Evolutionary conservation across 2,888 invertebrate genomes (phyloP).

Genomic region (Platynereis dumerilii): DNA sequence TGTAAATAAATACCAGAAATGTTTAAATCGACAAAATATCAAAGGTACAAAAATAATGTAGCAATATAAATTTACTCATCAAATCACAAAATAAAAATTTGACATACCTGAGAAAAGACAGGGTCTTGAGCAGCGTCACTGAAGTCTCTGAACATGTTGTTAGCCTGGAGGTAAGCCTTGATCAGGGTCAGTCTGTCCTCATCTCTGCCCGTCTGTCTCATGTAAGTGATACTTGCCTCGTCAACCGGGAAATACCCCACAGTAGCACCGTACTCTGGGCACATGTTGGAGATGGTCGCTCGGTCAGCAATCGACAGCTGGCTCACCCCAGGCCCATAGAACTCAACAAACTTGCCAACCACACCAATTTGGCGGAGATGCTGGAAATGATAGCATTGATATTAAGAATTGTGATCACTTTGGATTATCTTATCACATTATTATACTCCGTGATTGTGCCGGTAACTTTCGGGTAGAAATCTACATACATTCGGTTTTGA

Average conservation of each 20-base stretch:
- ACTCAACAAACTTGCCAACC: constrained; percentile 98
- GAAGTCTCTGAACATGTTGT: constrained; percentile 85
- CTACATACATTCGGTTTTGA: no score
- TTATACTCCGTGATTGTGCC: no score
- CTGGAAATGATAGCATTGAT: constrained; percentile 63
- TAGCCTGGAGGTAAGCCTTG: constrained; percentile 80
- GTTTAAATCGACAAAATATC: no score
- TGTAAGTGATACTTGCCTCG: constrained; percentile 78
- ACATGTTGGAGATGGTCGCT: constrained; percentile 98
- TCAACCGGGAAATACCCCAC: constrained; percentile 95
- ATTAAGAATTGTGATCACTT: neutral
- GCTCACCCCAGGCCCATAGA: constrained; percentile 92
- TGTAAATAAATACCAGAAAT: no score
- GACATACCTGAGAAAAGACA: constrained; percentile 72
- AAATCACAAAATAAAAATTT: no score
- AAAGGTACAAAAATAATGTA: no score
- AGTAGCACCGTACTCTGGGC: constrained; percentile 97
- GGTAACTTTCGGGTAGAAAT: no score
- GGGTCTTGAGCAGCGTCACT: constrained; percentile 79
- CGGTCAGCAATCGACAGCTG: constrained; percentile 94
- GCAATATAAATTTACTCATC: no score
- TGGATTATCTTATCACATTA: no score
- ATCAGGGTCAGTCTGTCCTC: constrained; percentile 74
- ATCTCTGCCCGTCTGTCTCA: constrained; percentile 85
- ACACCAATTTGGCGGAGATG: constrained; percentile 91